Evolutionary conservation across 2,797 vertebrate species (phyloP), one percentile per base, ranked within the genome.

Genomic region (Craterocephalus amniculus): DNA sequence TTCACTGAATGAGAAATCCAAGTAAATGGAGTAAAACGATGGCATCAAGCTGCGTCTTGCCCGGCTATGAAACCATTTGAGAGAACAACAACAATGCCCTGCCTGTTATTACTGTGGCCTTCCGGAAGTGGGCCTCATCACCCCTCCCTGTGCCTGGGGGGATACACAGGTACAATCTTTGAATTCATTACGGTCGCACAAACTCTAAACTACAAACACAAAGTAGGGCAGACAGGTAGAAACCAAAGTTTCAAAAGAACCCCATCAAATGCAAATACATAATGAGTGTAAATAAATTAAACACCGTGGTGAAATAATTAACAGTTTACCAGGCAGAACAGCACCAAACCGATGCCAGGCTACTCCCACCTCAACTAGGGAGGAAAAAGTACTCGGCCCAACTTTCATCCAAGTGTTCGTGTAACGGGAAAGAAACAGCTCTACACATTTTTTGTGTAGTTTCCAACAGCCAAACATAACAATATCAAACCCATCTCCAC

Each of bases 61-160:
- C 91, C 83, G 38, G 79, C 78, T 70, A 77, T 81, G 79, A 83
- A 89, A 74, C 66, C 70, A 20, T 59, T 73, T 67, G 76, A 79
- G 73, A 85, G 87, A 91, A 88, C 74, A 79, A 83, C 84, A 84
- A 88, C 74, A 88, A 87, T 86, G 83, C 70, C 78, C 86, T 92
- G 90, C 74, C 88, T 90, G 88, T 91, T 90, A 87, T 91, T 92
- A 91, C 88, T 91, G 83, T 91, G 87, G 87, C 86, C 80, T 85
- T 84, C 85, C 87, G 88, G 90, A 90, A 91, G 88, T 90, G 90
- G 91, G 91, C 92, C 89, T 89, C 91, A 72, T 67, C 22, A 73
- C 77, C 88, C 89, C 89, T 88, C 90, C 89, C 87, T 70, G 60
- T 67, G 85, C 83, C 83, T 36, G 55, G 43, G 75, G 71, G 70